A percentile compares a stretch with the other conserved stretches of the same genome.
phyloP scores from a whole-genome alignment of 2,888 invertebrate species.

The Tenthredo notha region DNA sequence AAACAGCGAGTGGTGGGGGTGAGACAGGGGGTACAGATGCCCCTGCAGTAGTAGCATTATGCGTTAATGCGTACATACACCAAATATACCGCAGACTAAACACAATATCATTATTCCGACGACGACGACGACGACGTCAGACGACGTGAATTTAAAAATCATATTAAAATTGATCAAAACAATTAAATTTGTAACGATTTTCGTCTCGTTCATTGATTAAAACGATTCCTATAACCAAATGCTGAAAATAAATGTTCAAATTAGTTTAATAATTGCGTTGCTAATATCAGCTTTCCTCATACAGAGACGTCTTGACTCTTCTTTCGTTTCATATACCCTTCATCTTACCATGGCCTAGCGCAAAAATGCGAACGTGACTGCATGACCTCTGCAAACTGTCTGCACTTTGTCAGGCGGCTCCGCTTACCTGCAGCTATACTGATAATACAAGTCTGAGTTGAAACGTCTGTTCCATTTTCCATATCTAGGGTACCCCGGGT shows the following conservation, averaged over 20 bases:
- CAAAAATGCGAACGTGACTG: slow-evolving; percentile 44
- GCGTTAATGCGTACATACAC: slow-evolving; percentile 26
- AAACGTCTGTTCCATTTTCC: slow-evolving; percentile 5
- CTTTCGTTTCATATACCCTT: background rate
- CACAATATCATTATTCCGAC: slow-evolving; percentile 28
- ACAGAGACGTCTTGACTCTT: background rate
- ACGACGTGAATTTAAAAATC: background rate
- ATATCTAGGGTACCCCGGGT: background rate
- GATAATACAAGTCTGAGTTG: slow-evolving; percentile 22
- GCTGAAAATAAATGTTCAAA: background rate
- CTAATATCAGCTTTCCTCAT: background rate
- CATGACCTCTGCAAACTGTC: slow-evolving; percentile 36
- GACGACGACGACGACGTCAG: background rate
- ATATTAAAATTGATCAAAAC: background rate
- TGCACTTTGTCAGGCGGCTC: slow-evolving; percentile 10
- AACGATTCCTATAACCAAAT: background rate
- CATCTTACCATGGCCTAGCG: slow-evolving; percentile 30
- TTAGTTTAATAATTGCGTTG: background rate
- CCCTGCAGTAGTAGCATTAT: background rate
- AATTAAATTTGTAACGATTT: background rate
- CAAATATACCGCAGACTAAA: slow-evolving; percentile 44
- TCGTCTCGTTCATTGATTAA: background rate
- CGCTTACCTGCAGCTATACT: slow-evolving; percentile 37
- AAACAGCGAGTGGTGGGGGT: background rate
- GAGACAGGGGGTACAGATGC: slow-evolving; percentile 22